Conservation (phyloP, 2,113 vertebrate species). For the Hylia prasina region DNA sequence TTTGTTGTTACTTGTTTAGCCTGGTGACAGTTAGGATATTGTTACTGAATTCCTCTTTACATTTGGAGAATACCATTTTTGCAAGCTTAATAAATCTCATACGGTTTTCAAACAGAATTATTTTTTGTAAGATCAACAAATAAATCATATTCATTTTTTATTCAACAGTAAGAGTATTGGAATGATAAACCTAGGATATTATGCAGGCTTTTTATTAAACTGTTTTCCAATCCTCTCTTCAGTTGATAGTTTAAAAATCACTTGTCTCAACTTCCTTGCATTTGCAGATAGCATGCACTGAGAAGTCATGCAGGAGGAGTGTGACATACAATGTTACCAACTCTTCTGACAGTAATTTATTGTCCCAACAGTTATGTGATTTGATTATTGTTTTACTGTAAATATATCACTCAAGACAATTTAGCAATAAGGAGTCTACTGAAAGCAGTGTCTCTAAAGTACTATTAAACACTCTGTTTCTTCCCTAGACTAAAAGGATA, state of each 20-base stretch:
- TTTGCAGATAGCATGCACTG: not conserved
- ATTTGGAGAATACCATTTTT: not conserved
- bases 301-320: not conserved
- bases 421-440: not conserved
- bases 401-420: not conserved
- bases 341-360: not conserved
- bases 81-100: not conserved
- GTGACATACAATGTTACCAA: not conserved
- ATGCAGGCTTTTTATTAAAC: not conserved
- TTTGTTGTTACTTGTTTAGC: not conserved
- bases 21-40: not conserved
- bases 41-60: not conserved
- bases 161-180: not conserved
- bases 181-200: not conserved
- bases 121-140: not conserved
- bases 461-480: not conserved
- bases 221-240: not conserved
- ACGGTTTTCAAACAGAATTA: not conserved
- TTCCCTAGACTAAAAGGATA: not conserved
- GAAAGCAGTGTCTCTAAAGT: not conserved
- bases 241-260: not conserved
- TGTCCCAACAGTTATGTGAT: not conserved
- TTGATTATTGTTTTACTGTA: not conserved
- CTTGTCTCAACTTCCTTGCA: not conserved
- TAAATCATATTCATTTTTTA: not conserved